Conservation (phyloP, 2,888 invertebrate genomes). For the Microdon myrmicae region DNA sequence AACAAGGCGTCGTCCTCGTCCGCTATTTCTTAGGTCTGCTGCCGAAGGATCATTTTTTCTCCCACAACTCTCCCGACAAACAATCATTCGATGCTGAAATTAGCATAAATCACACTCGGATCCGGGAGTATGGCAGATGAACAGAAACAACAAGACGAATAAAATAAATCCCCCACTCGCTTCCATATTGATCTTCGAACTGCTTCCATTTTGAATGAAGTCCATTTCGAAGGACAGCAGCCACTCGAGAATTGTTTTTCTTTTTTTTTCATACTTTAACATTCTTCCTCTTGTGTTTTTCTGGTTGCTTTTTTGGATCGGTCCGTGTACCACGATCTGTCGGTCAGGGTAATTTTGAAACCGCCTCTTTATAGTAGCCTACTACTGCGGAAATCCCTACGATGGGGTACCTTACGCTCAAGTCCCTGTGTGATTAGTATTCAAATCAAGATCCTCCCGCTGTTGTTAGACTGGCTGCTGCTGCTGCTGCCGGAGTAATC, state of each 20-base stretch:
- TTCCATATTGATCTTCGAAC: constrained; percentile 43
- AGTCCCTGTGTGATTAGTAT: constrained; percentile 44
- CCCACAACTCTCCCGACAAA: constrained; percentile 5
- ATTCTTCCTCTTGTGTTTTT: constrained; percentile 5
- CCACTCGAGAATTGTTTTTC: constrained; percentile 41
- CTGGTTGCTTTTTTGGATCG: too few species aligned
- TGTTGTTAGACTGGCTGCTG: constrained; percentile 20
- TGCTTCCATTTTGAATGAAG: constrained; percentile 51
- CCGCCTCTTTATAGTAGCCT: constrained; percentile 51
- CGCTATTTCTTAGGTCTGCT: constrained; percentile 15
- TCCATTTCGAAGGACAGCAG: constrained; percentile 31
- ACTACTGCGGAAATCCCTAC: constrained; percentile 30
- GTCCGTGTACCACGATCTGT: constrained; percentile 40
- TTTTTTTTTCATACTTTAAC: constrained; percentile 1
- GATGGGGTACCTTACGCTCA: constrained; percentile 18
- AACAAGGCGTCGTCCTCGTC: constrained; percentile 1
- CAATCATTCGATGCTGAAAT: constrained; percentile 38
- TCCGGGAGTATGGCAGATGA: constrained; percentile 37
- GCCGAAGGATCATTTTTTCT: constrained; percentile 18
- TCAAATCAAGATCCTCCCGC: constrained; percentile 50
- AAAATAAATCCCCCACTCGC: constrained; percentile 2
- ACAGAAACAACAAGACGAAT: constrained; percentile 13
- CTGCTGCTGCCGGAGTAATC: constrained; percentile 11
- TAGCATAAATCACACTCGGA: constrained; percentile 46
- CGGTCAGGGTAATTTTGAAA: constrained; percentile 42